Base-by-base conservation (phyloP, 2,113 vertebrate genomes). In the Himantopus leucocephalus region DNA sequence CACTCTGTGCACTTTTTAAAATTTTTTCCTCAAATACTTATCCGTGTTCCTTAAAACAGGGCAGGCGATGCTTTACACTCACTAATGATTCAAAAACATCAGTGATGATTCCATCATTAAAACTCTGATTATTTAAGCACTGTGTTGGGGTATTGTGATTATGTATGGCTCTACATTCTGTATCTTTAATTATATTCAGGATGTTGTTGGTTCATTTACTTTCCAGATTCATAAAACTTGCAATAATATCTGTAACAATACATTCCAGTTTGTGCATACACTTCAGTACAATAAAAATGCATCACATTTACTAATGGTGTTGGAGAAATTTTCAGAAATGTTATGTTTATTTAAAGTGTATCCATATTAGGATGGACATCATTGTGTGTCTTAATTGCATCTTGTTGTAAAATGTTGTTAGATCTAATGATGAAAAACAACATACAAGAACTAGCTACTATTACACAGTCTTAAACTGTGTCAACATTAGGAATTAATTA, bases 271-370 rank as follows among this genome's bases (percentile, higher is more conserved):
- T 70, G 45, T 86, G 68, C 78, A 45, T 55, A 62, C 1, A 21
- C 17, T 78, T 60, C 67, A 87, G 35, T 85, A 84, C 88, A 97
- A 90, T 95, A 95, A 93, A 96, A 92, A 84, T 3, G 23, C 20
- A 47, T 71, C 32, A 7, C 34, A 41, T 30, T 77, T 67, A 79
- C 39, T n/a, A 18, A 27, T 2, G 6, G 24, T 53, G 29, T 22
- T 32, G 21, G 52, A 91, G 35, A 35, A 7, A 13, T 74, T 66
- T 74, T 64, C 53, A 43, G 37, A 83, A 76, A 19, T 34, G 7
- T 58, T 70, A 10, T 8, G 5, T 70, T 71, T 81, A 59, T 64
- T 85, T 64, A 8, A 81, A 75, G 29, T 6, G 22, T 75, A 53
- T 75, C 30, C 21, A 0, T 23, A 55, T 9, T 6, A 43, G 32